Base-by-base conservation (phyloP, 1,140 invertebrate species). In the Hesperophylax magnus region DNA sequence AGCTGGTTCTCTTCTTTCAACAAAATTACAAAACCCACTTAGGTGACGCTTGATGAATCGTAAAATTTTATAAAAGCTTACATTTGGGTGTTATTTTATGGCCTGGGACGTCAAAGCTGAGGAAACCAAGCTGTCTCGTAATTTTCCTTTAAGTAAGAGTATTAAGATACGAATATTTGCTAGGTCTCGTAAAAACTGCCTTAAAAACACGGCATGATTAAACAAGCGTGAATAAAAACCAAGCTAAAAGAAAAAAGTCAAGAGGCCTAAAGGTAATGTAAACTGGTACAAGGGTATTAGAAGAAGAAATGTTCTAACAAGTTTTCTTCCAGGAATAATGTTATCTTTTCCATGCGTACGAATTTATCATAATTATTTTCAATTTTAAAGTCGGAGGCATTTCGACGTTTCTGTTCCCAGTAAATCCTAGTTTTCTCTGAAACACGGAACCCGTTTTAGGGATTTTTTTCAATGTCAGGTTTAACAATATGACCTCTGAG, bases 151-250 rank as follows among this genome's bases (percentile, higher is more conserved):
- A 67, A 34, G 39, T 47, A 47, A 47, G 9, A 47, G 39, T 31
- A 31, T 34, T 67, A 34, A 47, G n/a, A 39, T 4, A 31, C 3
- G 14, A 6, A n/a, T 67, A 47, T 67, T 67, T 31, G 63, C 34
- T 47, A 15, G 63, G 34, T 15, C 63, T 31, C 63, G 34, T 67
- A 67, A 67, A 67, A 67, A n/a, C 34, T 31, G 63, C 14, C 63
- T 67, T 67, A 67, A 34, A 67, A 67, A 58, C n/a, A 58, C 6
- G 34, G 31, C 24, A 67, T 67, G 63, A 67, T 67, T 67, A 67
- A 67, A 67, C 63, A 67, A 47, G 39, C 11, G 14, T 47, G 39
- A 11, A 47, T 47, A 47, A 67, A 67, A n/a, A 67, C 63, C 27
- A 47, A 18, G n/a, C n/a, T 58, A n/a, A 58, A 31, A 67, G 34